Base-by-base conservation (phyloP, 2,797 vertebrate species). In the Poliocrania exsul region DNA sequence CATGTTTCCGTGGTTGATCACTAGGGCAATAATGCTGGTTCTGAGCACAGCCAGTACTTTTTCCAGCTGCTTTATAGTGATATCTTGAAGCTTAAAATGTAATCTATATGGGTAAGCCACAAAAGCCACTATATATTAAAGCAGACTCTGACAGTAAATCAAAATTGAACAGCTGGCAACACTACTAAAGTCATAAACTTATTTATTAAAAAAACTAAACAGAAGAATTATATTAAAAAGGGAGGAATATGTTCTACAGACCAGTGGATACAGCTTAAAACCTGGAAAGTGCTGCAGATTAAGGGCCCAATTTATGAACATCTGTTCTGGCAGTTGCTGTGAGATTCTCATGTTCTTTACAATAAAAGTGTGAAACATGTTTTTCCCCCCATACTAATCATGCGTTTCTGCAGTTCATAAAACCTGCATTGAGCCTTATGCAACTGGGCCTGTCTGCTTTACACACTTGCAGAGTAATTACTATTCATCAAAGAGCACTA, bases 91-190 rank as follows among this genome's bases (percentile, higher is more conserved):
- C 97, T 96, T 96, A 97, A 97, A 94, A 97, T 96, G 96, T 96
- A 97, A 97, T 97, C 95, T 96, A 83, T 90, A 95, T 85, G 94
- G 94, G 94, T 97, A 97, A 97, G 91, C 95, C 96, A 95, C 93
- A 96, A 97, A 96, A 97, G 95, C 95, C 97, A 93, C 95, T 92
- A 95, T 96, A 95, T 97, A 97, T 97, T 97, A 97, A 97, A 97
- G 94, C 91, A 96, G 94, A 78, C 91, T 95, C 80, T 93, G 95
- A 96, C 91, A 92, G 91, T 97, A 97, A 97, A 97, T 96, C 96
- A 96, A 91, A 96, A 92, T 93, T 92, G 91, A 97, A 95, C 96
- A 97, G 96, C 95, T 97, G 97, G 97, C 96, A 96, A 84, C 74
- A 90, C 82, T 93, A 95, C 88, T 95, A 78, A 96, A 94, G 93